A percentile compares a stretch with the other conserved stretches of the same genome.
Evolutionary conservation across 2,888 invertebrate genomes (phyloP).

Genomic region (Epistrophella euchroma): DNA sequence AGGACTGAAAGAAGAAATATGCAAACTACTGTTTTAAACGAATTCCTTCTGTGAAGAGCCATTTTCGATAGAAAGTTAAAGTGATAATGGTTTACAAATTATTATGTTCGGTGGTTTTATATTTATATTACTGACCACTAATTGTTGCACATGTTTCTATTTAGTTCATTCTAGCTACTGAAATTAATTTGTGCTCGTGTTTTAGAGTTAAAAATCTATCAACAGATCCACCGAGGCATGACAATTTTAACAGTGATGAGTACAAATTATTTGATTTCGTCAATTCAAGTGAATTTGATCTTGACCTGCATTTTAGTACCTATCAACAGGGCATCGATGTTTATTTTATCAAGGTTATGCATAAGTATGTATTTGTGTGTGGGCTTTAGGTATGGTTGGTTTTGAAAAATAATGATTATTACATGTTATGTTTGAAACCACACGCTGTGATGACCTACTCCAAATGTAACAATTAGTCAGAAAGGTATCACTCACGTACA

Average conservation of each 20-base stretch:
- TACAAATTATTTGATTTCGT: slow-evolving; percentile 19
- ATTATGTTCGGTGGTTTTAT: neutral
- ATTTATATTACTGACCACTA: slow-evolving; percentile 49
- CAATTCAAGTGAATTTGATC: slow-evolving; percentile 14
- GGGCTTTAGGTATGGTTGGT: too few species aligned
- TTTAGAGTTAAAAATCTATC: slow-evolving; percentile 31
- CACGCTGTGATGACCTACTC: too few species aligned
- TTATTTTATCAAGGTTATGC: too few species aligned
- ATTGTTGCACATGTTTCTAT: too few species aligned
- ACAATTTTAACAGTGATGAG: slow-evolving; percentile 13
- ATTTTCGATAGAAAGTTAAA: slow-evolving; percentile 6
- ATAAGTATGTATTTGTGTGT: too few species aligned
- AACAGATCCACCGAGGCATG: slow-evolving; percentile 59
- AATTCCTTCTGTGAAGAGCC: neutral
- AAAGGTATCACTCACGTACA: too few species aligned
- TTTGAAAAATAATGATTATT: too few species aligned
- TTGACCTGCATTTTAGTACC: slow-evolving; percentile 52
- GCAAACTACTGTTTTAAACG: slow-evolving; percentile 6
- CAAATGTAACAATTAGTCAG: too few species aligned
- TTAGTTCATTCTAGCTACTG: neutral
- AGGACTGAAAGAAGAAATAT: slow-evolving; percentile 30
- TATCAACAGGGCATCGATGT: too few species aligned
- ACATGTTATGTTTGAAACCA: too few species aligned
- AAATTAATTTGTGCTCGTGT: neutral
- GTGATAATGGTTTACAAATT: slow-evolving; percentile 38